phyloP scores from a whole-genome alignment of 1,140 invertebrate genomes.

The Drosophila eugracilis region DNA sequence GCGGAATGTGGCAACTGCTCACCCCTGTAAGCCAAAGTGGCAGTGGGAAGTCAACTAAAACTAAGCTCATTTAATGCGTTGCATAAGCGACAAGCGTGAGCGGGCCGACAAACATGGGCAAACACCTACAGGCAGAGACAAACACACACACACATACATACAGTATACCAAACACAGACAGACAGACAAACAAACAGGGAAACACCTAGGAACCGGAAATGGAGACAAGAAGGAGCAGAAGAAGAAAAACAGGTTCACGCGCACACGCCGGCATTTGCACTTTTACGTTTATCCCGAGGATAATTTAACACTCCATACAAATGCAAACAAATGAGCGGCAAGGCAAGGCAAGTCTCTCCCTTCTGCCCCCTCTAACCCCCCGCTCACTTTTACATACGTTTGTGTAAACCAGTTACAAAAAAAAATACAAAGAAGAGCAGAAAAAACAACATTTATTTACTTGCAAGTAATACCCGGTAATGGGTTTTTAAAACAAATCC shows the following conservation, averaged over 20 bases:
- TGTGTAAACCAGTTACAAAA: slow-evolving; percentile 3
- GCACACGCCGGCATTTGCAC: slow-evolving; percentile 64
- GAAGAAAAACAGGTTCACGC: slow-evolving; percentile 7
- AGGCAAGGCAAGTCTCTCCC: no score
- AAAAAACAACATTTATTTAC: slow-evolving; percentile 73
- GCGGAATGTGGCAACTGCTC: slow-evolving; percentile 3
- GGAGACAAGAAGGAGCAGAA: slow-evolving; percentile 28
- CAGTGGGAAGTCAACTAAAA: slow-evolving; percentile 80
- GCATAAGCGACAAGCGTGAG: slow-evolving; percentile 65
- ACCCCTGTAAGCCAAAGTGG: slow-evolving; percentile 72
- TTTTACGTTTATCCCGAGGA: slow-evolving; percentile 79
- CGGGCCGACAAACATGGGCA: slow-evolving; percentile 17
- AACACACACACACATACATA: slow-evolving; percentile 1
- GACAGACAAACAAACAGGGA: slow-evolving; percentile 6
- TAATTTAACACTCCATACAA: slow-evolving; percentile 80
- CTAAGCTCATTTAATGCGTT: slow-evolving; percentile 79
- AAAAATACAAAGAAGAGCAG: slow-evolving; percentile 12
- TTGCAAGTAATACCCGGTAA: slow-evolving; percentile 81
- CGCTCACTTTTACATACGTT: no score
- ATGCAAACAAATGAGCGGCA: slow-evolving; percentile 77
- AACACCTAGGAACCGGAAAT: slow-evolving; percentile 56
- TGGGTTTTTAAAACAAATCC: slow-evolving; percentile 82
- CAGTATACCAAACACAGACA: slow-evolving; percentile 1
- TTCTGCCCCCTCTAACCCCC: slow-evolving; percentile 21
- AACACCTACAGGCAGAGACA: not conserved